Evolutionary conservation across 2,797 vertebrate species (phyloP).

Genomic region (Falco naumanni): DNA sequence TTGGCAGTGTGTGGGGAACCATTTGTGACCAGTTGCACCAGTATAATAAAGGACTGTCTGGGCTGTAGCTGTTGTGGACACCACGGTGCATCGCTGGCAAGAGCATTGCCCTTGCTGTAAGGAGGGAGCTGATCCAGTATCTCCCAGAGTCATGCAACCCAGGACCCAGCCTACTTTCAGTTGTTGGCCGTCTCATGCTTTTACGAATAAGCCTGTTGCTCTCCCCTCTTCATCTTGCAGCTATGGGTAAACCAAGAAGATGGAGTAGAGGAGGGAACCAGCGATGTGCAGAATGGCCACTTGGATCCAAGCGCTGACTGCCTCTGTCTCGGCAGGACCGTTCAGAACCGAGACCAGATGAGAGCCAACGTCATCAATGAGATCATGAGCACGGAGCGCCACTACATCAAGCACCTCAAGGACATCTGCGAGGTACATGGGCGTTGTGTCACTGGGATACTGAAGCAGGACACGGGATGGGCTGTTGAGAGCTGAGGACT

Average conservation of each 20-base stretch:
- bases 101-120: accelerated
- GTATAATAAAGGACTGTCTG: accelerated
- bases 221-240: slow-evolving; percentile 73
- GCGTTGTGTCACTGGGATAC: background rate
- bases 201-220: background rate
- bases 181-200: background rate
- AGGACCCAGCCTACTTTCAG: background rate
- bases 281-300: slow-evolving; percentile 96
- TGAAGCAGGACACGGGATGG: background rate
- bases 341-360: slow-evolving; percentile 99
- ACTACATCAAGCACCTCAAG: slow-evolving; percentile 98
- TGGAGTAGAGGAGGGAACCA: slow-evolving; percentile 92
- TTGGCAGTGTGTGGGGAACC: background rate
- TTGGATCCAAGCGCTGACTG: slow-evolving; percentile 94
- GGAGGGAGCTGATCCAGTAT: background rate
- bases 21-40: background rate
- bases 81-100: accelerated
- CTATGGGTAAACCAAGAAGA: slow-evolving; percentile 99
- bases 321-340: slow-evolving; percentile 92
- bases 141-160: background rate
- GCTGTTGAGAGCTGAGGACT: background rate
- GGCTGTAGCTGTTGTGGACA: background rate
- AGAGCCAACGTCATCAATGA: slow-evolving; percentile 99
- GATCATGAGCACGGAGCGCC: slow-evolving; percentile 98
- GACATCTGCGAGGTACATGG: slow-evolving; percentile 92